These are phyloP conservation scores for Macrosteles quadrilineatus DNA, from an alignment of 1,140 invertebrate genomes.

Conservation along the genomic window DNA sequence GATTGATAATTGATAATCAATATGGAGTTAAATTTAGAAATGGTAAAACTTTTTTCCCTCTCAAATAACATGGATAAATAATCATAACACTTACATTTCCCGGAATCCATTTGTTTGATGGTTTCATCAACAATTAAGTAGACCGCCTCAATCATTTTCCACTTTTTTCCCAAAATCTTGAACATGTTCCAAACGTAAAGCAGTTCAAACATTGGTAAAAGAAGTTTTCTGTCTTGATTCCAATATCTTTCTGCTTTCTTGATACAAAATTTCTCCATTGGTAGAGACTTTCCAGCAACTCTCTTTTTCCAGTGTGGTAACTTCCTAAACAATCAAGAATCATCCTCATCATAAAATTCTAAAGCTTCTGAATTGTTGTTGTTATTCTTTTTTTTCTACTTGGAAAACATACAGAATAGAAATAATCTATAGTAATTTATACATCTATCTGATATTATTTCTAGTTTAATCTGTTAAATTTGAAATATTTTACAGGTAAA, in stretches of 20 bases:
- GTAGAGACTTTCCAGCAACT: conserved; percentile 94
- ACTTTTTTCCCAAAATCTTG: conserved; percentile 74
- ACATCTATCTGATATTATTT: no score
- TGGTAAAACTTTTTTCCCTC: no score
- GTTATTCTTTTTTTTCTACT: no score
- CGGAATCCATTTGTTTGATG: conserved; percentile 50
- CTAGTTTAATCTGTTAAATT: no score
- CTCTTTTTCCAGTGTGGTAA: conserved; percentile 81
- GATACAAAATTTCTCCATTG: conserved; percentile 94
- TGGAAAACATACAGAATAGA: no score
- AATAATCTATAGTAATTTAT: no score
- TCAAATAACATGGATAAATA: no score
- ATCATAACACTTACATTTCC: conserved; percentile 34
- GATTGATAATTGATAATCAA: no score
- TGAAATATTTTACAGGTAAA: no score
- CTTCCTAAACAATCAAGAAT: conserved; percentile 56
- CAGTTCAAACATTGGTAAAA: conserved; percentile 84
- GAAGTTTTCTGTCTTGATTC: conserved; percentile 69
- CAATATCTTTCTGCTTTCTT: conserved; percentile 80
- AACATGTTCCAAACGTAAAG: conserved; percentile 95
- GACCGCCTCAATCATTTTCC: conserved; percentile 66
- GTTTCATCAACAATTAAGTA: conserved; percentile 70
- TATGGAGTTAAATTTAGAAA: no score
- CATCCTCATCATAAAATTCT: conserved; percentile 28
- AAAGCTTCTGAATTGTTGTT: conserved; percentile 27